phyloP scores from a whole-genome alignment of 2,113 vertebrate species.

The Donacobius atricapilla region DNA sequence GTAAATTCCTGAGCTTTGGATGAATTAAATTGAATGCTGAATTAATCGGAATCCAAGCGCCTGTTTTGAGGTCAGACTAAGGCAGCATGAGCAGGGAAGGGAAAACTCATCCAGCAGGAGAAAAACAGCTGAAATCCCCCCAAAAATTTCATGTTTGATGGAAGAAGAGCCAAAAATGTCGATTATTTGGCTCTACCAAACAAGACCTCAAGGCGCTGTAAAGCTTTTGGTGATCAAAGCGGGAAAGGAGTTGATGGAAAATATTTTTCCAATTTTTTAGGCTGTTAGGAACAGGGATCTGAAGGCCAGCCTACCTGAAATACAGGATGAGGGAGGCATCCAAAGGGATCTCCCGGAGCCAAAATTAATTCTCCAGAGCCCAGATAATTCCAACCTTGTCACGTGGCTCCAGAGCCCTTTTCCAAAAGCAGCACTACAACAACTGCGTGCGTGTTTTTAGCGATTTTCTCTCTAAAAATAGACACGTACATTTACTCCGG shows the following conservation, averaged over 20 bases:
- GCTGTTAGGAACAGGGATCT: background rate
- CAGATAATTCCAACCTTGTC: background rate
- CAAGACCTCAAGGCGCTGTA: fast-evolving
- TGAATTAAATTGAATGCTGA: fast-evolving
- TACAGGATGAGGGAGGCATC: background rate
- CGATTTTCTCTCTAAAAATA: background rate
- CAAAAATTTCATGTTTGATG: background rate
- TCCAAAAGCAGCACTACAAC: background rate
- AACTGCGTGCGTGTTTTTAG: background rate
- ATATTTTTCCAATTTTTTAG: background rate
- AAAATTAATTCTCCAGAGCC: background rate
- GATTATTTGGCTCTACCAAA: background rate
- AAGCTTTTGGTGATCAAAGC: background rate
- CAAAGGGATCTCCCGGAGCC: background rate
- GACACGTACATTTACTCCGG: background rate
- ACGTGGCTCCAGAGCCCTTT: background rate
- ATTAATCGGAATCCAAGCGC: background rate
- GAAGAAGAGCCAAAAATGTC: background rate
- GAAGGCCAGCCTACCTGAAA: background rate
- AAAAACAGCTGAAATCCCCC: fast-evolving
- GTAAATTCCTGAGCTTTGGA: background rate
- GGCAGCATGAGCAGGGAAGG: background rate
- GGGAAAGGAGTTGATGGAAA: background rate
- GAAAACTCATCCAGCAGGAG: background rate
- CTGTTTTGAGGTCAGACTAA: fast-evolving